Evolutionary conservation across 2,888 invertebrate species (phyloP), one percentile per base, ranked within the genome.

Genomic region (Notodonta dromedarius): DNA sequence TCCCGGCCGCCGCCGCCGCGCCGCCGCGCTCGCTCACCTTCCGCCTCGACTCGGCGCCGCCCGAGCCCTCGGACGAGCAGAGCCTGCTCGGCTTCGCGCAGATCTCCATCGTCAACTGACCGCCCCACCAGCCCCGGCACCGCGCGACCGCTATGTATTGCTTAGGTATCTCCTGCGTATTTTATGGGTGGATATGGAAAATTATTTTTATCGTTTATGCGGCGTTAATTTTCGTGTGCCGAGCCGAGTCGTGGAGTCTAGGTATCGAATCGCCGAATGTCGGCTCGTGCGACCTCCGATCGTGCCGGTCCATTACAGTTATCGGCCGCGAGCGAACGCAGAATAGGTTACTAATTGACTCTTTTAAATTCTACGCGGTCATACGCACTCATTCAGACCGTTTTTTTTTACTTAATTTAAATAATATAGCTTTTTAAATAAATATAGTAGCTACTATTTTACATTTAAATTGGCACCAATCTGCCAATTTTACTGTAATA

Each of bases 11-110:
- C n/a, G 94, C 95, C 80, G 94, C 72, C 77, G 42, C 74, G 48
- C 76, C 88, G 54, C 80, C 96, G 73, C 96, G 96, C 87, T 95
- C 97, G 70, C 96, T 97, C 75, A 98, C 98, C 73, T 99, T 99
- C 95, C 97, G 96, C 79, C 94, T 99, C 94, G 96, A 84, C 63
- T 87, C 91, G 12, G 94, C 96, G 44, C 94, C 86, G 48, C 74
- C 82, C 78, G 98, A 98, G 93, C 95, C 97, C 66, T 96, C 97
- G 60, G 99, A 99, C 90, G 99, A 99, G 90, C 98, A 98, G 84
- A 97, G 98, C 54, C 95, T 99, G 74, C 96, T 99, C 85, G 99
- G 99, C 82, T 99, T 96, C 94, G 99, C 99, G 87, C 99, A 99
- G 94, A 97, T 99, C 86, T 98, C 98, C 78, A 96, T 99, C 87